These are phyloP conservation scores for Adelphocoris suturalis DNA, from an alignment of 2,888 invertebrate species.

Conservation along the genomic window DNA sequence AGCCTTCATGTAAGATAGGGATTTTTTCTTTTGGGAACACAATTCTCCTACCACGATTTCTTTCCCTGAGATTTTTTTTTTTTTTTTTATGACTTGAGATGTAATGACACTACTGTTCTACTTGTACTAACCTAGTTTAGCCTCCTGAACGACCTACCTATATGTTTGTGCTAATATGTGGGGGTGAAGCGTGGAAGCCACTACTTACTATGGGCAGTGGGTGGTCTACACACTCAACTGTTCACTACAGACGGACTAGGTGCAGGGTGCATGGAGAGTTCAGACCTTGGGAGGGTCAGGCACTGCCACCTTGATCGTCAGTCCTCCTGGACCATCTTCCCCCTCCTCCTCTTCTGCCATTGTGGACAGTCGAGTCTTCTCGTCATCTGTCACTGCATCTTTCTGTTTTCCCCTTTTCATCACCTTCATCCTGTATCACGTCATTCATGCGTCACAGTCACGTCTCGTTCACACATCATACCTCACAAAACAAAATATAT, in stretches of 20 bases:
- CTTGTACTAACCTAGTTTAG: no score
- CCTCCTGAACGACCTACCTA: no score
- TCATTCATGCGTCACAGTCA: neutral
- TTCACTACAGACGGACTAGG: constrained; percentile 28
- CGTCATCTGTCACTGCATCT: constrained; percentile 81
- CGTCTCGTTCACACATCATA: no score
- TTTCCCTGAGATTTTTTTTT: no score
- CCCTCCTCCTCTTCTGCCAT: constrained; percentile 94
- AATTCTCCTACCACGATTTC: no score
- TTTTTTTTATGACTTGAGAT: no score
- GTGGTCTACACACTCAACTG: constrained; percentile 39
- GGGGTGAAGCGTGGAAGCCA: constrained; percentile 21
- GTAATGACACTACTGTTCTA: no score
- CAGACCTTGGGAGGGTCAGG: constrained; percentile 16
- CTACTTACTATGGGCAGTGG: constrained; percentile 34
- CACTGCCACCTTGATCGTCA: constrained; percentile 76
- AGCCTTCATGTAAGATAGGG: no score
- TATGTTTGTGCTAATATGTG: no score
- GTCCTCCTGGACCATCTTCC: constrained; percentile 82
- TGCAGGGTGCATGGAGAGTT: neutral
- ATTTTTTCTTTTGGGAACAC: no score
- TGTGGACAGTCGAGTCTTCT: constrained; percentile 86
- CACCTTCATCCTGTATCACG: constrained; percentile 80
- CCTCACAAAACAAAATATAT: no score
- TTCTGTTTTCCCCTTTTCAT: constrained; percentile 87